A percentile compares a stretch with the other conserved stretches of the same genome.
phyloP scores from a whole-genome alignment of 2,888 invertebrate species.

The Yponomeuta cagnagella region DNA sequence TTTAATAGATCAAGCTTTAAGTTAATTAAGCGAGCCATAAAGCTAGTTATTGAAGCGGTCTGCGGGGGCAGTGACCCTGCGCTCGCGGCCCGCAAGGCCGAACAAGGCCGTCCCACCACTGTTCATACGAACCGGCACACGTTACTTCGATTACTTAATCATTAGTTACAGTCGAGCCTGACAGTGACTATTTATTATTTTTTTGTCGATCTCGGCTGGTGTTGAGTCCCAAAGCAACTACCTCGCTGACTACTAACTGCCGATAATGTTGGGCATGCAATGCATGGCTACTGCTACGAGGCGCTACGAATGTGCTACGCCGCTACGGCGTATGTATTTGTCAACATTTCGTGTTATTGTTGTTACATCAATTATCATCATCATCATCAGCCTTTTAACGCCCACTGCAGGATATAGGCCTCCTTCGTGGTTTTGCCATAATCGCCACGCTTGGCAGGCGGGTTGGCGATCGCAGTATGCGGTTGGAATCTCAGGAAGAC shows the following conservation, averaged over 20 bases:
- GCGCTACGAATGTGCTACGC: not conserved
- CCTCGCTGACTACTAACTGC: not conserved
- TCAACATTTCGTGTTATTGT: not conserved
- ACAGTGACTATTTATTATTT: conserved; percentile 3
- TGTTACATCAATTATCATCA: too few relatives aligned
- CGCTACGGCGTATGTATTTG: not conserved
- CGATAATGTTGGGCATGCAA: not conserved
- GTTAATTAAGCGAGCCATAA: not conserved
- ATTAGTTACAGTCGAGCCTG: conserved; percentile 5
- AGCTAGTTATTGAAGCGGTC: conserved; percentile 13
- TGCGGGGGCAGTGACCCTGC: conserved; percentile 26
- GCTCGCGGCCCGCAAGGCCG: conserved; percentile 56
- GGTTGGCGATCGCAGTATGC: too few relatives aligned
- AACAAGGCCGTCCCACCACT: conserved; percentile 58
- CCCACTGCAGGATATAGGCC: too few relatives aligned
- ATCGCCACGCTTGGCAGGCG: too few relatives aligned
- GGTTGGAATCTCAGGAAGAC: too few relatives aligned
- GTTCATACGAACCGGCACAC: conserved; percentile 10
- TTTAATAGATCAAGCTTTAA: conserved; percentile 2
- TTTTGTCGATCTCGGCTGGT: not conserved
- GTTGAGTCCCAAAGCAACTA: not conserved
- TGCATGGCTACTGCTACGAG: not conserved
- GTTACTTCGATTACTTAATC: conserved; percentile 12
- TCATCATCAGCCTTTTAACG: too few relatives aligned
- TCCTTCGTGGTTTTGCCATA: too few relatives aligned